These are phyloP conservation scores for Sylvilagus bachmani DNA, from an alignment of 2,113 vertebrate genomes.

Conservation along the genomic window DNA sequence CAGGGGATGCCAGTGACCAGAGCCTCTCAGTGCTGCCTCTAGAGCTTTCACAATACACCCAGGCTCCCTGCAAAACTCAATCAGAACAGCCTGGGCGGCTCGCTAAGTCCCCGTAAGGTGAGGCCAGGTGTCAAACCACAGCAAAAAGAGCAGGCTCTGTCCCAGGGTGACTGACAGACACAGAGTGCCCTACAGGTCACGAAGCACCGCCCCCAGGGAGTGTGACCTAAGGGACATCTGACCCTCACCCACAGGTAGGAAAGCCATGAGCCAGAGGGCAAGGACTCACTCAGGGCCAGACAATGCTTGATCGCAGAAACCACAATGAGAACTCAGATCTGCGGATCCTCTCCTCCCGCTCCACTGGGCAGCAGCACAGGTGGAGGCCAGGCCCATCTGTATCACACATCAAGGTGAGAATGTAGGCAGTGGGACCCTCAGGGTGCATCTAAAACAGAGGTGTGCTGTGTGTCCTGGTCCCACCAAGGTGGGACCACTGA, in stretches of 20 bases:
- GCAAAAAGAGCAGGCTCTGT: neutral
- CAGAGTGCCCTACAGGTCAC: neutral
- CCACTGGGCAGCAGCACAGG: neutral
- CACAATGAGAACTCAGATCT: neutral
- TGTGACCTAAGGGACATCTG: neutral
- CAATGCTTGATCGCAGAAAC: neutral
- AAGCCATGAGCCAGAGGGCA: neutral
- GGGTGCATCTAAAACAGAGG: neutral
- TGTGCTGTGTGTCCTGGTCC: neutral
- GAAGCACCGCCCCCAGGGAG: neutral
- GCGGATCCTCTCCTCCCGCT: neutral
- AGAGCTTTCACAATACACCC: neutral
- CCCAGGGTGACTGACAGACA: neutral
- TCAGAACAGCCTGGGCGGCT: neutral
- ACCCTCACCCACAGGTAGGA: neutral
- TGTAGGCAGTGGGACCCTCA: neutral
- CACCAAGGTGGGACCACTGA: no score
- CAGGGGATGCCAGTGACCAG: no score
- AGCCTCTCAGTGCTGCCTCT: neutral
- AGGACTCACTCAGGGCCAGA: neutral
- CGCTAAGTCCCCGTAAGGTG: neutral
- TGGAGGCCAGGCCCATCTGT: neutral
- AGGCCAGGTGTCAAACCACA: neutral
- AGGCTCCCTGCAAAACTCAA: neutral
- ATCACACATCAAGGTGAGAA: neutral